Base-by-base conservation (phyloP, 2,113 vertebrate genomes). In the Pollachius pollachius region DNA sequence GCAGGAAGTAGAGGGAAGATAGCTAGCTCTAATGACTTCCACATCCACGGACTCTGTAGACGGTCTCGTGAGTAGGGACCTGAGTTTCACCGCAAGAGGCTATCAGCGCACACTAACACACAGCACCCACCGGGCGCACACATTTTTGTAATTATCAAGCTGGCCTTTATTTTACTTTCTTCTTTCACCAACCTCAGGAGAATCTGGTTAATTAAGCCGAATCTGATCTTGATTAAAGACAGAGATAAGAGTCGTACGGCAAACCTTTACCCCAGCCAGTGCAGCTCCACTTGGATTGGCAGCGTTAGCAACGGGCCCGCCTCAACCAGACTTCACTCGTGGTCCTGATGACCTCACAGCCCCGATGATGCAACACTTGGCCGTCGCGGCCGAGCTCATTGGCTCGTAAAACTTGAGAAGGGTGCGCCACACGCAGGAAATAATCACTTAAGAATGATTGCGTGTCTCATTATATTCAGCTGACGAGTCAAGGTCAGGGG, bases 281-380 rank as follows among this genome's bases (percentile, higher is more conserved):
- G 27, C 67, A 62, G 16, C 13, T 6, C 61, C 72, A n/a, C 52
- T 65, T 65, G 19, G 52, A 81, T 58, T 67, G 23, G 64, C 73
- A 70, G 62, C 63, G 37, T 84, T 84, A 82, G 56, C 65, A 18
- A 48, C 60, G 3, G 52, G 62, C 61, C 65, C 23, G 61, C 71
- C 79, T 72, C 73, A 64, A 62, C 54, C 6, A 52, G 56, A 15
- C 48, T 13, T 48, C 41, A 13, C 41, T 48, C 8, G 41, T 9
- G 12, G 12, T 9, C 11, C 19, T 5, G 30, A n/a, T 15, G 52
- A 81, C 73, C 69, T 68, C 62, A 9, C 52, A 80, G 70, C 69
- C 72, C 67, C 74, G 69, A 71, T 81, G 82, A 87, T 76, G 84
- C 83, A 87, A 80, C 72, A 75, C 57, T 83, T 80, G 81, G 86